Evolutionary conservation across 1,140 invertebrate genomes (phyloP).

Genomic region (Papilio glaucus): DNA sequence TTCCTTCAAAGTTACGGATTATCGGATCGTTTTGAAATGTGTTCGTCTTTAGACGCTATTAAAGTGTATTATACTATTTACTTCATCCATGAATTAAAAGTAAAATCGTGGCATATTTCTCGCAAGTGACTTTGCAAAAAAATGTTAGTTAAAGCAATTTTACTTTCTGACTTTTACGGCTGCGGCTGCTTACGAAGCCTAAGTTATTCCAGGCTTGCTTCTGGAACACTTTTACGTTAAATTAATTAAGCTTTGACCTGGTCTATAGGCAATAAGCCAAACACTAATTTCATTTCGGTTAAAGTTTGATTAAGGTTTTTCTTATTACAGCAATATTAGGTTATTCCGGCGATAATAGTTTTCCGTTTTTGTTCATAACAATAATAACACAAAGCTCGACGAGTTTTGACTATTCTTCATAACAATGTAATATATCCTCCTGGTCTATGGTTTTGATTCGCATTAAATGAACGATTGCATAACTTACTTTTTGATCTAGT

Average conservation of each 20-base stretch:
- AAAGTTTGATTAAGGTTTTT: slow-evolving; percentile 19
- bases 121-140: slow-evolving; percentile 12
- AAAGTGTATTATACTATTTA: background rate
- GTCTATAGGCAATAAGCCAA: slow-evolving; percentile 27
- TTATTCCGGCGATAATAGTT: background rate
- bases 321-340: slow-evolving; percentile 9
- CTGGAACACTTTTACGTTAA: slow-evolving; percentile 32
- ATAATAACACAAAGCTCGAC: background rate
- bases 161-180: slow-evolving; percentile 27
- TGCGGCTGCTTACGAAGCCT: slow-evolving; percentile 26
- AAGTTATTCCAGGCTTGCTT: slow-evolving; percentile 29
- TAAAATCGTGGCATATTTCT: slow-evolving; percentile 20
- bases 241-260: slow-evolving; percentile 34
- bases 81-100: slow-evolving; percentile 8
- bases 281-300: slow-evolving; percentile 30
- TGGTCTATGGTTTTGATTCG: too few relatives aligned
- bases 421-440: too few relatives aligned
- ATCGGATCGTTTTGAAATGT: too few relatives aligned
- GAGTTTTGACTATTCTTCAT: too few relatives aligned
- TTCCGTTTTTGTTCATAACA: background rate
- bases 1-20: background rate
- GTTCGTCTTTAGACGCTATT: too few relatives aligned
- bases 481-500: too few relatives aligned
- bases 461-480: too few relatives aligned
- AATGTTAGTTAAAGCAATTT: slow-evolving; percentile 35